Base-by-base conservation (phyloP, 2,113 vertebrate species). In the Columbina picui region DNA sequence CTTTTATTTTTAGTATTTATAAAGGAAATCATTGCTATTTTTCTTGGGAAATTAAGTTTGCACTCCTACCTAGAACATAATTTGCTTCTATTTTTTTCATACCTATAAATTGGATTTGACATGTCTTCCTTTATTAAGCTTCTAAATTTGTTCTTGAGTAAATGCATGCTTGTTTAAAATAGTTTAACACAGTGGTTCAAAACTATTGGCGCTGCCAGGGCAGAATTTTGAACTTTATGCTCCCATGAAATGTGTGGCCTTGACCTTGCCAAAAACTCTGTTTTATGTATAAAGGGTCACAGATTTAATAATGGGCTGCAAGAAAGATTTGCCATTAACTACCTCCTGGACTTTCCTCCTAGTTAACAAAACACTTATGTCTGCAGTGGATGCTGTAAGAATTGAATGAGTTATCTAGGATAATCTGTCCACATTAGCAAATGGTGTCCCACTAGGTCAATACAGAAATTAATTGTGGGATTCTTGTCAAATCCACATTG, bases 391-490 rank as follows among this genome's bases (percentile, higher is more conserved):
- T 64, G 80, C 86, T 92, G 84, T 86, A 94, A 56, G 55, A 95
- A 96, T 60, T 70, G 95, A 95, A 90, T 97, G 68, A 84, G 83
- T 97, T 97, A 97, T 98, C 95, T 96, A 69, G 76, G 90, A 97
- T 94, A 95, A 92, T 97, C 95, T 89, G 88, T 87, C 94, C 89
- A 94, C 90, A 97, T 97, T 96, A 97, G 95, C 97, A 97, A 98
- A 98, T 94, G 93, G 97, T 95, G 93, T 97, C 93, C 96, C 97
- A 96, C 97, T 97, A 97, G 97, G 96, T 98, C 96, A 97, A 94
- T 87, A 89, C 73, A 97, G 93, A 98, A 98, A 98, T 98, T 98
- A 98, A 98, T 98, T 98, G 95, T 90, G 96, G 79, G 95, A 97
- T 97, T 97, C 97, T 94, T 97, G 97, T 98, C 95, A 97, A 94